A percentile compares a stretch with the other conserved stretches of the same genome.
Conservation (phyloP, 64 coral and sea anemone genomes). For the Cladopsammia gracilis region DNA sequence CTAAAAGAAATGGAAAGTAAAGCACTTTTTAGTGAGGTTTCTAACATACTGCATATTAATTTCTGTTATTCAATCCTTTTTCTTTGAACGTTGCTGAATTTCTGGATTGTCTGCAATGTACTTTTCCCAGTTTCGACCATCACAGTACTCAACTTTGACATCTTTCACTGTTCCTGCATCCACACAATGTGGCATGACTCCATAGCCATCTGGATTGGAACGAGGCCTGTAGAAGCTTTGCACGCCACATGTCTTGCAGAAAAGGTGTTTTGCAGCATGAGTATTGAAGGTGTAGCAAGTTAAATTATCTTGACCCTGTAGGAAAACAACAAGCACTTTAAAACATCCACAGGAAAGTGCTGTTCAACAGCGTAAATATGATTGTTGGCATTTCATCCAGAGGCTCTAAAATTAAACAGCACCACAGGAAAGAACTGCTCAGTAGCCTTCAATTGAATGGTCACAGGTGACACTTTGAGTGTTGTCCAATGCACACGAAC, state of each 20-base stretch:
- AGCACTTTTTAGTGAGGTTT: no score
- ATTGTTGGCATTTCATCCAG: no score
- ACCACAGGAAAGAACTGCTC: no score
- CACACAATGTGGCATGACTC: constrained; percentile 93
- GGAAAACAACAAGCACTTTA: neutral
- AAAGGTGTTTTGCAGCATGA: constrained; percentile 90
- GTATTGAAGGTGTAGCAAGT: constrained; percentile 96
- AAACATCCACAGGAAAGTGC: neutral
- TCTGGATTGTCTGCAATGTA: constrained; percentile 76
- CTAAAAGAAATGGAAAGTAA: no score
- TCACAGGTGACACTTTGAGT: no score
- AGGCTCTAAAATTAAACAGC: no score
- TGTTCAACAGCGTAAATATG: no score
- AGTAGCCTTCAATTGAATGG: no score
- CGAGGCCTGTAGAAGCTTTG: constrained; percentile 98
- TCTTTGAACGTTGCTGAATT: constrained; percentile 80
- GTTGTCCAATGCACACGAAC: no score
- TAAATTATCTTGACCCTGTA: constrained; percentile 92
- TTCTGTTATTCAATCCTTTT: neutral
- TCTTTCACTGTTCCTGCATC: constrained; percentile 83
- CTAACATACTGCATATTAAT: no score
- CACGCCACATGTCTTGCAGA: constrained; percentile 98
- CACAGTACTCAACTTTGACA: constrained; percentile 68
- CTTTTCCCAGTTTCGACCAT: constrained; percentile 95
- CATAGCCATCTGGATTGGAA: constrained; percentile 93